phyloP scores from a whole-genome alignment of 2,113 vertebrate genomes.

The Ascaphus truei region DNA sequence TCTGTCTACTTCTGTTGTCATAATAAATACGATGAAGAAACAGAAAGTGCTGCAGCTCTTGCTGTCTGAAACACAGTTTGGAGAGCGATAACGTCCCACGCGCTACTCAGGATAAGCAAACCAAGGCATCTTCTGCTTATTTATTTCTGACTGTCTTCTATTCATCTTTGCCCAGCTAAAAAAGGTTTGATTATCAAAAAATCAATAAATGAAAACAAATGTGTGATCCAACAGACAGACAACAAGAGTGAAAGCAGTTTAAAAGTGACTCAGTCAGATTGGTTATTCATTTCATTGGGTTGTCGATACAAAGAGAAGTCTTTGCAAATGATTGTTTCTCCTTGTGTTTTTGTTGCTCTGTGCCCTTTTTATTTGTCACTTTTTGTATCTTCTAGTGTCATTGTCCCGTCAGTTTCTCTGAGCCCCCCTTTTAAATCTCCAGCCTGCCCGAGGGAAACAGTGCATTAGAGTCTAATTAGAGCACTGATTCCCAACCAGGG shows the following conservation, averaged over 20 bases:
- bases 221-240: slow-evolving; percentile 12
- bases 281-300: no score
- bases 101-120: slow-evolving; percentile 26
- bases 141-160: slow-evolving; percentile 15
- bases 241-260: neutral
- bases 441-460: no score
- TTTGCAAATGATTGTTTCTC: no score
- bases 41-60: slow-evolving; percentile 35
- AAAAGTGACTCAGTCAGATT: no score
- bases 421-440: no score
- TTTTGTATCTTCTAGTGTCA: no score
- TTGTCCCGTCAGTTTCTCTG: no score
- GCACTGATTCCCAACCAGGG: no score
- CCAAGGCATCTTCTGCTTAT: slow-evolving; percentile 22
- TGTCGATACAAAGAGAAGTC: no score
- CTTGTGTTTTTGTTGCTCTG: no score
- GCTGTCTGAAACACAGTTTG: slow-evolving; percentile 5
- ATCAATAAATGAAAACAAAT: slow-evolving; percentile 23
- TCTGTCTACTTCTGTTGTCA: slow-evolving; percentile 47
- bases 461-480: neutral
- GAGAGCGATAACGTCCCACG: slow-evolving; percentile 11
- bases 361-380: no score
- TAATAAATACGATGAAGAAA: slow-evolving; percentile 46
- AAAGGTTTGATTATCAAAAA: slow-evolving; percentile 20
- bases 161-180: slow-evolving; percentile 20